These are phyloP conservation scores for Champsocephalus gunnari DNA, from an alignment of 2,797 vertebrate species.

Conservation along the genomic window DNA sequence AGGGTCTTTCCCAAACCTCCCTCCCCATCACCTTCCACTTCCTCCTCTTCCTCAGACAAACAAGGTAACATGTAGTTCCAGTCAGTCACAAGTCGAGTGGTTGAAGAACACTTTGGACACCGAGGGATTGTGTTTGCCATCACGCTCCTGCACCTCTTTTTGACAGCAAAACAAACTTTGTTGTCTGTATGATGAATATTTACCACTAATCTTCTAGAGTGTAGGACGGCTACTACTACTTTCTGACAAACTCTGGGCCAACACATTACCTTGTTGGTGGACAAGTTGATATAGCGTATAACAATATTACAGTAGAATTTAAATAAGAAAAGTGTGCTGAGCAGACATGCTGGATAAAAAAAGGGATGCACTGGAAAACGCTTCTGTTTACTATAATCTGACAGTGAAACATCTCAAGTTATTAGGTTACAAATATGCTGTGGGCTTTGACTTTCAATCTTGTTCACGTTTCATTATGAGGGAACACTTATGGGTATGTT, in stretches of 20 bases:
- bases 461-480: slow-evolving; percentile 45
- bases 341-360: slow-evolving; percentile 62
- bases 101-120: slow-evolving; percentile 36
- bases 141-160: slow-evolving; percentile 16
- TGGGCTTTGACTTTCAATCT: slow-evolving; percentile 39
- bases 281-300: slow-evolving; percentile 42
- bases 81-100: slow-evolving; percentile 24
- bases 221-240: slow-evolving; percentile 41
- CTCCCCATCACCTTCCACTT: slow-evolving; percentile 81
- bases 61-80: slow-evolving; percentile 79
- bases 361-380: slow-evolving; percentile 74
- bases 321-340: slow-evolving; percentile 46
- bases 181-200: slow-evolving; percentile 55
- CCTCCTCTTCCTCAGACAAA: slow-evolving; percentile 82
- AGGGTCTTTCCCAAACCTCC: slow-evolving; percentile 90
- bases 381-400: slow-evolving; percentile 58
- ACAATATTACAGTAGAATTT: slow-evolving; percentile 47
- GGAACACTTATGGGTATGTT: slow-evolving; percentile 53
- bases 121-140: slow-evolving; percentile 31
- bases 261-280: slow-evolving; percentile 23
- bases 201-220: slow-evolving; percentile 50
- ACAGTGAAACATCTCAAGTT: slow-evolving; percentile 45
- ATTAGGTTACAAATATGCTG: slow-evolving; percentile 52
- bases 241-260: slow-evolving; percentile 33
- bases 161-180: slow-evolving; percentile 29